Conservation (phyloP, 2,113 vertebrate species). For the Tursiops truncatus region DNA sequence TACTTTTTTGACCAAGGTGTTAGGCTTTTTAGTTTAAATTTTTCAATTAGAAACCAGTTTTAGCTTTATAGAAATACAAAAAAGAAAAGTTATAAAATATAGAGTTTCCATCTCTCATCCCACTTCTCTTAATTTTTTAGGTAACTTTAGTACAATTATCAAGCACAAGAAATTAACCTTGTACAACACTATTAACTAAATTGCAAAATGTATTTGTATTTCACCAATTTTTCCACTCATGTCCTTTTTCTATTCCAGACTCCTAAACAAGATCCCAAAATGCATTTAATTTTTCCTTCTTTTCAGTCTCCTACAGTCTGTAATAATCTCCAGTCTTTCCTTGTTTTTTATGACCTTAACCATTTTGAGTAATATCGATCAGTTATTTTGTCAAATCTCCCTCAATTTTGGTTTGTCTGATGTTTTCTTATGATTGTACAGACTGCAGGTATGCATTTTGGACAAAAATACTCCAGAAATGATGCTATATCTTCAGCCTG, state of each 20-base stretch:
- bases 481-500: fast-evolving
- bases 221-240: neutral
- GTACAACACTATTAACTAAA: neutral
- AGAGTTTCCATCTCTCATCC: neutral
- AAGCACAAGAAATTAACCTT: neutral
- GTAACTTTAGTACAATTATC: neutral
- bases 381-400: neutral
- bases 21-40: neutral
- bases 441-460: neutral
- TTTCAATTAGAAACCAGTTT: neutral
- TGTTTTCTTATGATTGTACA: neutral
- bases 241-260: neutral
- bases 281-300: neutral
- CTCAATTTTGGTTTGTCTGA: neutral
- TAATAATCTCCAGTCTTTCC: neutral
- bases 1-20: neutral
- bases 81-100: neutral
- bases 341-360: neutral
- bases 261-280: neutral
- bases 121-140: neutral
- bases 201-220: neutral
- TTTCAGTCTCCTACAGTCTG: neutral
- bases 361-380: neutral
- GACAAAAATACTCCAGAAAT: neutral
- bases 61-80: neutral